Base-by-base conservation (phyloP, 2,888 invertebrate species). In the Parthenolecanium corni region DNA sequence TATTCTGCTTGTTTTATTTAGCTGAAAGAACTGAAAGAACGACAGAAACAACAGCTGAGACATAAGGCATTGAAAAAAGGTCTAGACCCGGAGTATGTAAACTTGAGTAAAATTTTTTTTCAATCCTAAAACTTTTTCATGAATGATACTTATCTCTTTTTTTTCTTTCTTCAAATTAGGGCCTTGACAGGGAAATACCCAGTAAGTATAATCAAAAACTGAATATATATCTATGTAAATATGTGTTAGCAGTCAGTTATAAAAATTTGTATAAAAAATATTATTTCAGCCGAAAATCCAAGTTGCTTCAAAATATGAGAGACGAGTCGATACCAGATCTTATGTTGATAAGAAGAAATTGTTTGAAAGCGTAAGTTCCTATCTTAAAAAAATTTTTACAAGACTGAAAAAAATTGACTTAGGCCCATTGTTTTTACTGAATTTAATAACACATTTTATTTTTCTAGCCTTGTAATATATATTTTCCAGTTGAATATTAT, bases 11-110 rank as follows among this genome's bases (percentile, higher is more conserved):
- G n/a, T 67, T 69, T 69, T 64, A n/a, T n/a, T n/a, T n/a, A 95
- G 95, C 86, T 96, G 82, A 94, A 95, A 86, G 95, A 96, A 80
- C 82, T 96, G 80, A 93, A 93, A 80, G 96, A 96, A 83, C 89
- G 94, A 81, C 94, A 96, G 76, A 92, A 95, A 79, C 93, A 94
- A 78, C 94, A 95, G 79, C 83, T 94, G 78, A 91, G 95, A 79
- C 92, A 93, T 81, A 95, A 95, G 82, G 92, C 93, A 75, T 80
- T 89, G 75, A 93, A 93, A 80, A 92, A 91, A 80, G 93, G 92
- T 81, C 83, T 93, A 70, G 92, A 93, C 80, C 92, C 93, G 68
- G 92, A 93, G 76, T 76, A 73, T 73, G 74, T 72, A 16, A 6
- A 18, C 5, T n/a, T n/a, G n/a, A 3, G 14, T n/a, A 23, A 56